phyloP scores from a whole-genome alignment of 2,113 vertebrate genomes.

The Semnornis frantzii region DNA sequence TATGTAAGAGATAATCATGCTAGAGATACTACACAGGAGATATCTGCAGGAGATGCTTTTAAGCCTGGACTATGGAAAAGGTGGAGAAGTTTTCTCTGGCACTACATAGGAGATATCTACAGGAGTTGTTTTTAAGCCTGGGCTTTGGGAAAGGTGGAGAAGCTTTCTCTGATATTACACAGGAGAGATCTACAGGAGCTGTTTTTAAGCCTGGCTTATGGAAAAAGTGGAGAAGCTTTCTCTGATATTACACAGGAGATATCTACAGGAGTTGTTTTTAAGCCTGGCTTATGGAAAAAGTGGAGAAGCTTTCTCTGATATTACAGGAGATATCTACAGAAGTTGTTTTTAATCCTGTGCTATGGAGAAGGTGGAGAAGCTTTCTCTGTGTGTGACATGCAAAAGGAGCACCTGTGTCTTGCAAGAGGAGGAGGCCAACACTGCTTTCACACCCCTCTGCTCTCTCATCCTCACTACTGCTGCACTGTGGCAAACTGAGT shows the following conservation, averaged over 20 bases:
- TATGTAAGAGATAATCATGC: too few relatives aligned
- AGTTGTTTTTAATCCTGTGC: neutral
- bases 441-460: neutral
- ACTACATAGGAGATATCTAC: too few relatives aligned
- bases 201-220: neutral
- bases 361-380: neutral
- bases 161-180: too few relatives aligned
- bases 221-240: neutral
- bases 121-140: too few relatives aligned
- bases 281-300: neutral
- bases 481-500: neutral
- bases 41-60: too few relatives aligned
- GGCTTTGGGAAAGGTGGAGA: too few relatives aligned
- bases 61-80: too few relatives aligned
- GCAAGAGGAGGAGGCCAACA: neutral
- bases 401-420: neutral
- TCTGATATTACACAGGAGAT: neutral
- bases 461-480: neutral
- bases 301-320: neutral
- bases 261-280: neutral
- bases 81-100: too few relatives aligned
- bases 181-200: neutral
- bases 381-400: fast-evolving
- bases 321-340: too few relatives aligned
- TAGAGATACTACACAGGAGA: too few relatives aligned